Conservation (phyloP, 1,140 invertebrate genomes). For the Drosophila albomicans region DNA sequence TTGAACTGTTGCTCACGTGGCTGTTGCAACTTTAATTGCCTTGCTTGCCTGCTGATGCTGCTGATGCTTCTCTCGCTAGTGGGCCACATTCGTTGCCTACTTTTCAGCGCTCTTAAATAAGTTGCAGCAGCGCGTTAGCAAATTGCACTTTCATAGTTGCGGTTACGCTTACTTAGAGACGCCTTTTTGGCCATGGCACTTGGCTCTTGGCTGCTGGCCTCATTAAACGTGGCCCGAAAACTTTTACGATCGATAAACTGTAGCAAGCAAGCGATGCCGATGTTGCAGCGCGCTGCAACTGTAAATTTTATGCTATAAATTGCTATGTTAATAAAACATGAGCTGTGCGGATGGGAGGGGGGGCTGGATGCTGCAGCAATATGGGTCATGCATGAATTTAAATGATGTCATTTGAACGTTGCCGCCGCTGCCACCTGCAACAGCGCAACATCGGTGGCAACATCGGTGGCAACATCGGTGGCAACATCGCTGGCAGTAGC, state of each 20-base stretch:
- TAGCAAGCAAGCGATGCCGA: conserved; percentile 8
- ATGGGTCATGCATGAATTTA: conserved; percentile 82
- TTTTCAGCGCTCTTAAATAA: conserved; percentile 43
- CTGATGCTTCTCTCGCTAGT: not conserved
- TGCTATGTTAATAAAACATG: conserved; percentile 81
- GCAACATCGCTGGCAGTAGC: not conserved
- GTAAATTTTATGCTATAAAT: conserved; percentile 80
- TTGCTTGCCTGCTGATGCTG: conserved; percentile 16
- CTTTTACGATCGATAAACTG: conserved; percentile 49
- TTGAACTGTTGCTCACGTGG: conserved; percentile 33
- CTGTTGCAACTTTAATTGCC: conserved; percentile 48
- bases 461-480: conserved; percentile 1
- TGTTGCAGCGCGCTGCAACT: conserved; percentile 45
- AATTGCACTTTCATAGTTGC: conserved; percentile 53
- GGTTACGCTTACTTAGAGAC: conserved; percentile 48
- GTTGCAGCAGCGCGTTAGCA: conserved; percentile 18
- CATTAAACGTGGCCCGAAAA: conserved; percentile 44
- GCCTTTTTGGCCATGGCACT: conserved; percentile 40
- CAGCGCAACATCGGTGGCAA: conserved; percentile 5
- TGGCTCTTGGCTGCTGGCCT: conserved; percentile 39
- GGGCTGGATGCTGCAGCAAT: conserved; percentile 47
- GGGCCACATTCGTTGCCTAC: conserved; percentile 54
- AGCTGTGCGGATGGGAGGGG: conserved; percentile 38
- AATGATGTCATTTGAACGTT: conserved; percentile 76
- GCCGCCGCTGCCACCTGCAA: conserved; percentile 39